Percentiles rank a stretch among this genome's conserved stretches.
phyloP scores from a whole-genome alignment of 2,113 vertebrate genomes.

The Microcebus lehilahytsara region DNA sequence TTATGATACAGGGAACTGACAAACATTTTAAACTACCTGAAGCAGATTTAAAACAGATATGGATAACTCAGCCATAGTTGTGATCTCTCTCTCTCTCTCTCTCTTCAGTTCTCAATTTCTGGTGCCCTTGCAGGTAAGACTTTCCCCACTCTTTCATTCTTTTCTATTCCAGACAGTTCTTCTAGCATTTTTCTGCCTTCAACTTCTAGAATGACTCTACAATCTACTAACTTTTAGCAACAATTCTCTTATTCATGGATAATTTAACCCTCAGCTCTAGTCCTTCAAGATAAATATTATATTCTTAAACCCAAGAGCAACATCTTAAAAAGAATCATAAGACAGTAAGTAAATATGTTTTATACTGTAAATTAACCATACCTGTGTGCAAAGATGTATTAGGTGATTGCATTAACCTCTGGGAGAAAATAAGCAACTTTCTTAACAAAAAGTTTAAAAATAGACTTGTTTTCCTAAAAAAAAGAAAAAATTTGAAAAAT shows the following conservation, averaged over 20 bases:
- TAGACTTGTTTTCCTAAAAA: too few species aligned
- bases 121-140: not conserved
- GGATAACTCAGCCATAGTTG: not conserved
- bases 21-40: not conserved
- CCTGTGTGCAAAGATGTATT: not conserved
- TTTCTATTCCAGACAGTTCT: not conserved
- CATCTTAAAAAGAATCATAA: not conserved
- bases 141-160: not conserved
- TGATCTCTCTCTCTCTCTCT: too few species aligned
- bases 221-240: not conserved
- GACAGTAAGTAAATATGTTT: not conserved
- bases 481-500: not conserved
- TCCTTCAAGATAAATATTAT: conserved; percentile 10
- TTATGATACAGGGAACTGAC: not conserved
- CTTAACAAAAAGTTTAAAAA: not conserved
- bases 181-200: not conserved
- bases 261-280: not conserved
- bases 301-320: not conserved
- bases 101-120: not conserved
- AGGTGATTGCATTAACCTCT: not conserved
- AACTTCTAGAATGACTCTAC: not conserved
- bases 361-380: not conserved
- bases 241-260: not conserved
- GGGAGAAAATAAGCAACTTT: not conserved
- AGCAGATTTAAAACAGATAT: not conserved